phyloP scores from a whole-genome alignment of 2,888 invertebrate genomes.

The Hetaerina titia region DNA sequence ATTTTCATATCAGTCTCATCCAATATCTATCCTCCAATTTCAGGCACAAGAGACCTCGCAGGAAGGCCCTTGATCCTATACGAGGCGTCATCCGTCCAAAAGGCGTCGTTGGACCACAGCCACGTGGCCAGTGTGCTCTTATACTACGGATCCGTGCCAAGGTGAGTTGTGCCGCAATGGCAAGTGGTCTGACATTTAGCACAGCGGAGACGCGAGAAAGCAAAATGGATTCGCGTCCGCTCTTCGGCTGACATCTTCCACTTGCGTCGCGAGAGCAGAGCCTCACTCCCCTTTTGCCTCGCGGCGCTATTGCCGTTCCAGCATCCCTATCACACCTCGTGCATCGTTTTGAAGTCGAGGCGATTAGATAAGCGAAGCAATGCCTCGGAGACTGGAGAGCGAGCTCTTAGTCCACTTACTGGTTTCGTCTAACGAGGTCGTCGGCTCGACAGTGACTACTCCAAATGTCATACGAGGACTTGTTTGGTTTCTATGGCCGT shows the following conservation, averaged over 20 bases:
- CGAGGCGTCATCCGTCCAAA: constrained; percentile 81
- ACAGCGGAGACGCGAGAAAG: neutral
- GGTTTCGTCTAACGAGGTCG: constrained; percentile 12
- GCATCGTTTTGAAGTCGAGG: neutral
- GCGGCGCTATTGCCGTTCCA: neutral
- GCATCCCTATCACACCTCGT: constrained; percentile 43
- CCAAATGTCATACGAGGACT: neutral
- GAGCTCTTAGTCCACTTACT: neutral
- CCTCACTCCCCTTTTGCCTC: neutral
- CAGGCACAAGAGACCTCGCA: constrained; percentile 84
- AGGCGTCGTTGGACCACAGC: constrained; percentile 82
- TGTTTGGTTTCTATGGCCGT: neutral
- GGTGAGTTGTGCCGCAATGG: constrained; percentile 78
- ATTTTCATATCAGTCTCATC: too few relatives aligned
- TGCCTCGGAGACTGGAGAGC: neutral
- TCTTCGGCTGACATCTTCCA: neutral
- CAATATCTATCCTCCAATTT: constrained; percentile 73
- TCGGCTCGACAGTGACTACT: neutral
- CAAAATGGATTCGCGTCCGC: neutral
- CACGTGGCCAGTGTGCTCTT: constrained; percentile 85
- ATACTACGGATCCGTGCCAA: constrained; percentile 86
- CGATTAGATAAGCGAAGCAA: constrained; percentile 31
- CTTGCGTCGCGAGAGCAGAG: too few relatives aligned
- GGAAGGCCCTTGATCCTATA: constrained; percentile 85
- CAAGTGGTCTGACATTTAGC: neutral